Conservation (phyloP, 2,113 vertebrate genomes). For the Apodemus sylvaticus region DNA sequence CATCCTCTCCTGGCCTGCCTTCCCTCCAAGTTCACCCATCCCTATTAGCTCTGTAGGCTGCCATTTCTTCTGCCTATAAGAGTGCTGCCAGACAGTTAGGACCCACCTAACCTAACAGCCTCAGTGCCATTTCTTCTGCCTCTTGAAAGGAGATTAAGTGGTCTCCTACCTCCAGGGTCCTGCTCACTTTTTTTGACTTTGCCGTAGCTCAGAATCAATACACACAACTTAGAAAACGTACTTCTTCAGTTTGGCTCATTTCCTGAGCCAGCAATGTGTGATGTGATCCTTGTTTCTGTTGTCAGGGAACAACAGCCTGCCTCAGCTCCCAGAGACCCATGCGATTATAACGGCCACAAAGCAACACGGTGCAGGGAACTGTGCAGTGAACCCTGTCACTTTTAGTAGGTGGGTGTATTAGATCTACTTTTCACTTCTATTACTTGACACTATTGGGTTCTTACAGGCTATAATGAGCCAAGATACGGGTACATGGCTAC, state of each 20-base stretch:
- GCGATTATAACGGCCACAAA: background rate
- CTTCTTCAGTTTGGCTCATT: background rate
- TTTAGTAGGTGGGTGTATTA: background rate
- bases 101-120: background rate
- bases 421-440: background rate
- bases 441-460: background rate
- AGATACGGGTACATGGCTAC: background rate
- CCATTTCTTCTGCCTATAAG: background rate
- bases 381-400: no score
- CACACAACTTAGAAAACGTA: background rate
- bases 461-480: no score
- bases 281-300: background rate
- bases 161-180: background rate
- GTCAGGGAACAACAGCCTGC: background rate
- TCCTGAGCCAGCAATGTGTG: background rate
- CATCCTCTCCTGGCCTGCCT: background rate
- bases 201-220: background rate
- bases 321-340: background rate
- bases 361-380: background rate
- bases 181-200: conserved; percentile 4
- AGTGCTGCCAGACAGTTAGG: background rate
- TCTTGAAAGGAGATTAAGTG: no score
- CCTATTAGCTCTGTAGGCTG: background rate
- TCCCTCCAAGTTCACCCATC: background rate
- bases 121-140: background rate